A percentile compares a stretch with the other conserved stretches of the same genome.
These are phyloP conservation scores for Disparrhopalites patrizii DNA, from an alignment of 2,888 invertebrate species.

Conservation along the genomic window DNA sequence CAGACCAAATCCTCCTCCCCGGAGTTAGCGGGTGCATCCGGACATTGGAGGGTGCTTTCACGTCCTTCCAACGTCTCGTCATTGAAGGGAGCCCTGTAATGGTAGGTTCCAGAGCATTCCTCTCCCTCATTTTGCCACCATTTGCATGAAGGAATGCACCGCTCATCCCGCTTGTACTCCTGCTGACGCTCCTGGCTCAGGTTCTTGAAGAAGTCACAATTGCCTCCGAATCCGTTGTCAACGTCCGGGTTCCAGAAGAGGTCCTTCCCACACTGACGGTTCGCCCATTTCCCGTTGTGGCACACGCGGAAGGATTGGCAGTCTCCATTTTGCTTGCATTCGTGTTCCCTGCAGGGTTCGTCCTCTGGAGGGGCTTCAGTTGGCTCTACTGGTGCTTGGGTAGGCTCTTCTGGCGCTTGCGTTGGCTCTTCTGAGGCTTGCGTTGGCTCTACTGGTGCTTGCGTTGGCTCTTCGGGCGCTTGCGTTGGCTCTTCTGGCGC, in stretches of 20 bases:
- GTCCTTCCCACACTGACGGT: not conserved
- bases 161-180: not conserved
- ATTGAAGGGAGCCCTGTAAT: not conserved
- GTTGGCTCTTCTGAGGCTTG: not conserved
- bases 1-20: not conserved
- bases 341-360: not conserved
- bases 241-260: slow-evolving; percentile 13
- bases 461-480: not conserved
- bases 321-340: not conserved
- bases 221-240: not conserved
- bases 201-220: slow-evolving; percentile 5
- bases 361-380: not conserved
- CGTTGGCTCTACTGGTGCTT: not conserved
- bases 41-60: not conserved
- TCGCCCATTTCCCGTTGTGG: not conserved
- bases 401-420: not conserved
- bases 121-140: slow-evolving; percentile 11
- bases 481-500: not conserved
- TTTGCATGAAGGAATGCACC: slow-evolving; percentile 12
- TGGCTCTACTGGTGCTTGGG: not conserved
- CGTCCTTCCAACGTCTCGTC: not conserved
- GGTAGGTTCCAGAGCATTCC: slow-evolving; percentile 2
- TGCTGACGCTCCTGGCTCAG: not conserved
- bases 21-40: not conserved
- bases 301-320: not conserved